Base-by-base conservation (phyloP, 2,888 invertebrate species). In the Alitta virens region DNA sequence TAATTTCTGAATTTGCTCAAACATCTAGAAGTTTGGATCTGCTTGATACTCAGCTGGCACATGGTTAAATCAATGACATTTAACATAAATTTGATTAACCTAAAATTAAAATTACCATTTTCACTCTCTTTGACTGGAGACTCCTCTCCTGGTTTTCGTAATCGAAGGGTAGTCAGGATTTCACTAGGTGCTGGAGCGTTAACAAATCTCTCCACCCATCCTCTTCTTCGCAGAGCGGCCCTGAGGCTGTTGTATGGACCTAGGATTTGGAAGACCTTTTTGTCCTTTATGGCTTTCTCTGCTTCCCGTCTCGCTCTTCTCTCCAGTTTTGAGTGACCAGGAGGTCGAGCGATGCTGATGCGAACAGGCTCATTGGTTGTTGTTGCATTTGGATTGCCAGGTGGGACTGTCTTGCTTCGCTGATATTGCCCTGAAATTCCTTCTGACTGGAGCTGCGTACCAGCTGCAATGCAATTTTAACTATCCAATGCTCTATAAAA, bases 161-260 rank as follows among this genome's bases (percentile, higher is more conserved):
- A 24, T 33, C 57, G 25, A 9, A 43, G 46, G 27, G 25, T 57
- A 40, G 24, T 23, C 9, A 38, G 2, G 40, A 40, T 23, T 9
- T 52, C 51, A 5, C 24, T 33, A 2, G 55, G 56, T 18, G 56
- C 38, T 14, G 56, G 56, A 26, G 56, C 71, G 53, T 73, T 71
- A 64, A 75, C 76, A 64, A 82, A 81, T 63, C 81, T 82, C 67
- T 82, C 82, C 43, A 82, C 78, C 82, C 82, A 82, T 3, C 82
- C 82, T 46, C 82, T 70, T 57, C 70, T 70, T 49, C 80, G 65
- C 14, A 82, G 64, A 61, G 78, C 73, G 49, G 74, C 72, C 27
- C 82, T 68, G 1, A 82, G 74, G 40, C 75, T 74, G 16, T 77
- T 75, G 64, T 82, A 82, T 2, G 81, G 81, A 9, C 82, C 82